These are phyloP conservation scores for Antitype chi DNA, from an alignment of 2,888 invertebrate species.

Conservation along the genomic window DNA sequence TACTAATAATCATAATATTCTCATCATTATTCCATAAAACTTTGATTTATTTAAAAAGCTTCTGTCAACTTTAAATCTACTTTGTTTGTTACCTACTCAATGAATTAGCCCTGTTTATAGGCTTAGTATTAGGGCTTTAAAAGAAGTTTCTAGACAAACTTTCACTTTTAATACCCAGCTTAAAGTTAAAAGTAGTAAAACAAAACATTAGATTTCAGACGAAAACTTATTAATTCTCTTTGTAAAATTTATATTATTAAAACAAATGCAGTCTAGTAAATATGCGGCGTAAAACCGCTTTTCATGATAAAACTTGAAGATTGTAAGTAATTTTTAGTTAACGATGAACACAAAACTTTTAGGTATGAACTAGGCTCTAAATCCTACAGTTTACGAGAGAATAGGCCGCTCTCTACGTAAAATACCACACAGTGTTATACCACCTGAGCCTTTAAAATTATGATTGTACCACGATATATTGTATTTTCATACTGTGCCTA, in stretches of 20 bases:
- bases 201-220: constrained; percentile 44
- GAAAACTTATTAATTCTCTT: constrained; percentile 53
- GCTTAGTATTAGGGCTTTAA: constrained; percentile 30
- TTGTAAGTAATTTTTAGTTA: constrained; percentile 69
- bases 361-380: constrained; percentile 69
- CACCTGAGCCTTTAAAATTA: constrained; percentile 73
- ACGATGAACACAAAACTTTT: constrained; percentile 70
- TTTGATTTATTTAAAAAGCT: constrained; percentile 24
- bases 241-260: constrained; percentile 46
- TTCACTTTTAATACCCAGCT: constrained; percentile 44
- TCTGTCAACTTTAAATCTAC: constrained; percentile 37
- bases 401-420: constrained; percentile 64
- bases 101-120: constrained; percentile 39
- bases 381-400: constrained; percentile 74
- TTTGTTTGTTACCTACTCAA: constrained; percentile 40
- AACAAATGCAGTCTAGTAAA: constrained; percentile 53
- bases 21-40: constrained; percentile 26
- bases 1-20: constrained; percentile 17
- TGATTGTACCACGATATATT: constrained; percentile 62
- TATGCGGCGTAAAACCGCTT: constrained; percentile 46
- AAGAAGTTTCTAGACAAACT: constrained; percentile 41
- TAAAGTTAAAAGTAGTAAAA: constrained; percentile 53
- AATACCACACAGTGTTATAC: constrained; percentile 63
- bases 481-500: constrained; percentile 60
- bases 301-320: constrained; percentile 57